Base-by-base conservation (phyloP, 2,797 vertebrate genomes). In the Clamator glandarius region DNA sequence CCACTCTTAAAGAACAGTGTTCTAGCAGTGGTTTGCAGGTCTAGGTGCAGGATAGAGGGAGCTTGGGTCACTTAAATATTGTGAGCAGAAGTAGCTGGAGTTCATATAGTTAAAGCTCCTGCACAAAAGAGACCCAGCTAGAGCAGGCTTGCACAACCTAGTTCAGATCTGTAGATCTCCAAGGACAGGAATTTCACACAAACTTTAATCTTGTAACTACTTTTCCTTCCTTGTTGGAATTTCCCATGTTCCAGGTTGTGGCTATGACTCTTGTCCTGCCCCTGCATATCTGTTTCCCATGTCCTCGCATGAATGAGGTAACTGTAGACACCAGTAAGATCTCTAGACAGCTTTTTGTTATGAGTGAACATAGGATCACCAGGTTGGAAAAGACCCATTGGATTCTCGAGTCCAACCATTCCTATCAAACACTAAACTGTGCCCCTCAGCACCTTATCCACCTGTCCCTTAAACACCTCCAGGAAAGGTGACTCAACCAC, bases 121-220 rank as follows among this genome's bases (percentile, higher is more conserved):
- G 29, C 50, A n/a, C 23, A 55, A 33, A 70, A 57, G 24, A 15
- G 25, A 24, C 28, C 44, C 19, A 14, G 9, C 17, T 15, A 26
- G 41, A 61, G 31, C 55, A 50, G 25, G 9, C 41, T 77, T 15
- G 21, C 3, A 17, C 17, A 51, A 19, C 18, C 16, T 35, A 8
- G 6, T 11, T 54, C 25, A 59, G 26, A 16, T 57, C n/a, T 28
- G 0, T n/a, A 2, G 8, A 9, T 44, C 6, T 24, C 21, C 12
- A 48, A 4, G 21, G 39, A 48, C 0, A 33, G 15, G 24, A 8
- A 8, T 63, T 70, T 68, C 16, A 52, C 6, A 21, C 1, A 12
- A 19, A 23, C 21, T n/a, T 89, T 80, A 16, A 35, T n/a, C 15
- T 41, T 41, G 1, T 8, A 33, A 39, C 19, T 68, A 5, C 15